Conservation (phyloP, 2,113 vertebrate species). For the Phodopus roborovskii region DNA sequence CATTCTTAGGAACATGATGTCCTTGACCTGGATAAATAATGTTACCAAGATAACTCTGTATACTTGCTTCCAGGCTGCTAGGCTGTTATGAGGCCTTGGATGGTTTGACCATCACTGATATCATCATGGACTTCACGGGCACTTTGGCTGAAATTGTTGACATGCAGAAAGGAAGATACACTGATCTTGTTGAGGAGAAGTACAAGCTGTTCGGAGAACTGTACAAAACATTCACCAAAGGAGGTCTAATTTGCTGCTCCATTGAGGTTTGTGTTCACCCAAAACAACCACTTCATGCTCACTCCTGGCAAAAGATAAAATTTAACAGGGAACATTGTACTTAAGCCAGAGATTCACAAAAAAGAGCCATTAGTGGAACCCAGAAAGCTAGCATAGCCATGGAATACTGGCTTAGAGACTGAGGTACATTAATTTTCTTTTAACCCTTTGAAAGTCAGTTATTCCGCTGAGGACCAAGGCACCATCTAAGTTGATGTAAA, state of each 20-base stretch:
- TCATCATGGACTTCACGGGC: slow-evolving; percentile 96
- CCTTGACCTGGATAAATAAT: slow-evolving; percentile 34
- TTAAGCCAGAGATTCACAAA: neutral
- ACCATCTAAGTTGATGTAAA: neutral
- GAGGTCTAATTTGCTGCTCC: slow-evolving; percentile 95
- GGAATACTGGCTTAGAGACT: neutral
- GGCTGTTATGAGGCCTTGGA: slow-evolving; percentile 96
- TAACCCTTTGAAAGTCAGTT: slow-evolving; percentile 6
- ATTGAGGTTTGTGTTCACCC: slow-evolving; percentile 86
- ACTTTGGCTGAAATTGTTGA: slow-evolving; percentile 92
- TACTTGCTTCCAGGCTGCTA: slow-evolving; percentile 87
- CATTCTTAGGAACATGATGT: slow-evolving; percentile 43
- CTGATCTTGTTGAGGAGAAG: slow-evolving; percentile 87
- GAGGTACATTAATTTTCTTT: neutral
- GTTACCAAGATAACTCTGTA: slow-evolving; percentile 32
- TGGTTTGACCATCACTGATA: slow-evolving; percentile 94
- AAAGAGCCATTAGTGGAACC: neutral
- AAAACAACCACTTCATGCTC: slow-evolving; percentile 15
- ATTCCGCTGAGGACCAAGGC: neutral
- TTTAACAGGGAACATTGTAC: slow-evolving; percentile 4
- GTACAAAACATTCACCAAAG: slow-evolving; percentile 90
- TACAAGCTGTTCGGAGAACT: slow-evolving; percentile 92
- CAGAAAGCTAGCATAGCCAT: slow-evolving; percentile 17
- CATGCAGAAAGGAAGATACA: slow-evolving; percentile 88
- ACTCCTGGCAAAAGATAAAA: neutral